Percentiles rank a stretch among this genome's conserved stretches.
Evolutionary conservation across 1,140 invertebrate species (phyloP).

Genomic region (Drosophila arawakana): DNA sequence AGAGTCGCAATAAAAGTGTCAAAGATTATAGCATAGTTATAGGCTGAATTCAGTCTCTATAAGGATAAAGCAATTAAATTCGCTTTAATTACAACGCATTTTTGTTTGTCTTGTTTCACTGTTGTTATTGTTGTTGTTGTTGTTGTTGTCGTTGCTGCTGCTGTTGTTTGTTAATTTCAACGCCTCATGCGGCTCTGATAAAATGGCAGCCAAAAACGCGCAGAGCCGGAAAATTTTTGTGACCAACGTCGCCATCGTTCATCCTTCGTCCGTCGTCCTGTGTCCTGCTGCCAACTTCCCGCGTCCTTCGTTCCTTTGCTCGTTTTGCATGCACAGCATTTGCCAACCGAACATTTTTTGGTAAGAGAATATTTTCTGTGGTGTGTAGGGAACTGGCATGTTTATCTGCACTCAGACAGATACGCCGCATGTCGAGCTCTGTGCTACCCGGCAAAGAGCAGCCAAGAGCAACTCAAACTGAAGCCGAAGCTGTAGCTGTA

Average conservation of each 20-base stretch:
- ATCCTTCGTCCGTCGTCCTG: conserved; percentile 11
- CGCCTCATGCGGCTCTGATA: conserved; percentile 75
- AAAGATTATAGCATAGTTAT: conserved; percentile 83
- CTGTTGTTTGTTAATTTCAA: conserved; percentile 79
- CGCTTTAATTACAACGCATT: conserved; percentile 81
- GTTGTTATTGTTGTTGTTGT: conserved; percentile 1
- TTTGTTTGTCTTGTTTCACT: conserved; percentile 44
- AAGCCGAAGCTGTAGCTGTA: conserved; percentile 18
- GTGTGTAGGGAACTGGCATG: conserved; percentile 50
- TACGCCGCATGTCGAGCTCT: conserved; percentile 71
- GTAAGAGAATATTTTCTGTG: conserved; percentile 26
- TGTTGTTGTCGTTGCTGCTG: conserved; percentile 41
- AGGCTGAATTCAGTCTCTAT: conserved; percentile 29
- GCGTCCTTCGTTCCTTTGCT: conserved; percentile 14
- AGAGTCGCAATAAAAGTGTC: conserved; percentile 83
- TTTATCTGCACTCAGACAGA: conserved; percentile 82
- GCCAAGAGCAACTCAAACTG: too few relatives aligned
- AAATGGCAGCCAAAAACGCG: conserved; percentile 69
- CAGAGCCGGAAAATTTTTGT: conserved; percentile 76
- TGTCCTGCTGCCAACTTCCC: conserved; percentile 12
- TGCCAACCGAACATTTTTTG: conserved; percentile 32
- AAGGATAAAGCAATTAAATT: conserved; percentile 78
- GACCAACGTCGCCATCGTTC: conserved; percentile 57
- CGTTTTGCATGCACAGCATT: conserved; percentile 75
- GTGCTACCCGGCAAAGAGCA: conserved; percentile 18